A percentile compares a stretch with the other conserved stretches of the same genome.
These are phyloP conservation scores for Stenoptilia bipunctidactyla DNA, from an alignment of 2,888 invertebrate species.

Conservation along the genomic window DNA sequence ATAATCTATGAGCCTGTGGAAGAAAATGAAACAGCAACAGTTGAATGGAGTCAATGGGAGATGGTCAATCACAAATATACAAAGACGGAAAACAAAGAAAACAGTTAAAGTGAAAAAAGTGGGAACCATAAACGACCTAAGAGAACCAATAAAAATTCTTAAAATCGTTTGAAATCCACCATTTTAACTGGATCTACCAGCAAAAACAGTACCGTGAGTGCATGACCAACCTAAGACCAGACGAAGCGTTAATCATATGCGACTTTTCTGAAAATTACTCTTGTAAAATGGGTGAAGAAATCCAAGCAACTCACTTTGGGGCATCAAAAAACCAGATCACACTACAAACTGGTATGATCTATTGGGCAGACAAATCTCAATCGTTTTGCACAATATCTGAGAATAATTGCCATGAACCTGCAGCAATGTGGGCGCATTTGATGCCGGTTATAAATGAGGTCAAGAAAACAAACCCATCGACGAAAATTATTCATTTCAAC, in stretches of 20 bases:
- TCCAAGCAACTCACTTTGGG: conserved; percentile 15
- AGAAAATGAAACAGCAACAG: background rate
- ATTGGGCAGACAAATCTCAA: conserved; percentile 10
- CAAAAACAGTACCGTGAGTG: conserved; percentile 2
- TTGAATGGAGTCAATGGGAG: conserved; percentile 2
- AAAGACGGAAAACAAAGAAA: conserved; percentile 1
- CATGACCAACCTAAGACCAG: conserved; percentile 1
- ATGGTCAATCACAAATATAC: conserved; percentile 2
- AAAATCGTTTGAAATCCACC: conserved; percentile 3
- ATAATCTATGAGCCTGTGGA: conserved; percentile 2
- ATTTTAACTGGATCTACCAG: conserved; percentile 4
- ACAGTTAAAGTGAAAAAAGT: conserved; percentile 1
- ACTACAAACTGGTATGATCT: conserved; percentile 14
- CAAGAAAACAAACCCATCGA: conserved; percentile 6
- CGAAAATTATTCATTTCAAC: background rate
- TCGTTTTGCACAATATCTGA: conserved; percentile 11
- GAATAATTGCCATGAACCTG: conserved; percentile 6
- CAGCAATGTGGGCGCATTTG: conserved; percentile 10
- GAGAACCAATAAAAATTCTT: conserved; percentile 1
- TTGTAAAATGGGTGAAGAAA: conserved; percentile 11
- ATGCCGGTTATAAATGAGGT: conserved; percentile 10
- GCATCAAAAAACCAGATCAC: conserved; percentile 12
- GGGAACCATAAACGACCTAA: background rate
- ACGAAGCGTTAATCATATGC: conserved; percentile 9
- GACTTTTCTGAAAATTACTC: conserved; percentile 15